Evolutionary conservation across 1,140 invertebrate genomes (phyloP), one percentile per base, ranked within the genome.

Genomic region (Apis dorsata): DNA sequence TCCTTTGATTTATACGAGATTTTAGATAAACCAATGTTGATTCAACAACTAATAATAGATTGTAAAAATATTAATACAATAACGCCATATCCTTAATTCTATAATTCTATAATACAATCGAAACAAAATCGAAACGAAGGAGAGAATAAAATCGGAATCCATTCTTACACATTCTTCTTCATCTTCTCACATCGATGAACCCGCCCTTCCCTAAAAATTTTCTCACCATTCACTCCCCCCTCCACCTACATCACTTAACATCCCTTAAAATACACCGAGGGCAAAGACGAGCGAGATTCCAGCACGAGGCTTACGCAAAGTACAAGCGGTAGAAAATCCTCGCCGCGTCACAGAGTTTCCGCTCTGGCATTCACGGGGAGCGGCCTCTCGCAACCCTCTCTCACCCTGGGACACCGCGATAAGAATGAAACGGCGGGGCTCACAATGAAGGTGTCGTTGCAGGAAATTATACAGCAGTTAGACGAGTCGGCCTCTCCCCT

Each of bases 391-490:
- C 78, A 81, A 82, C 78, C 75, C 85, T 87, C 83, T 85, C 80
- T 84, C 81, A 68, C 70, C 78, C 63, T 76, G 70, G 69, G 57
- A 76, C 77, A 57, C 15, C 57, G 65, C 71, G 93, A 93, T 94
- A 94, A 94, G 93, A 93, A 93, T 92, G 92, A 92, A 93, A 92
- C 86, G 90, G 87, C 88, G 74, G 77, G 78, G 85, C 83, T 88
- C 89, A 94, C 93, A 94, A 94, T 94, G 93, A 94, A 94, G 93
- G 93, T 93, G 93, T 94, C 93, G 93, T 94, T 94, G 93, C 93
- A 94, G 93, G 93, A 94, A 94, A 94, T 94, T 94, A 94, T 94
- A 94, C 93, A 93, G 93, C 93, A 93, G 91, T 93, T 94, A 94
- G 91, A 93, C 91, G 90, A 92, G 91, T 88, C 24, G 85, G 89